Base-by-base conservation (phyloP, 2,113 vertebrate species). In the Cryptomyrus ogoouensis region DNA sequence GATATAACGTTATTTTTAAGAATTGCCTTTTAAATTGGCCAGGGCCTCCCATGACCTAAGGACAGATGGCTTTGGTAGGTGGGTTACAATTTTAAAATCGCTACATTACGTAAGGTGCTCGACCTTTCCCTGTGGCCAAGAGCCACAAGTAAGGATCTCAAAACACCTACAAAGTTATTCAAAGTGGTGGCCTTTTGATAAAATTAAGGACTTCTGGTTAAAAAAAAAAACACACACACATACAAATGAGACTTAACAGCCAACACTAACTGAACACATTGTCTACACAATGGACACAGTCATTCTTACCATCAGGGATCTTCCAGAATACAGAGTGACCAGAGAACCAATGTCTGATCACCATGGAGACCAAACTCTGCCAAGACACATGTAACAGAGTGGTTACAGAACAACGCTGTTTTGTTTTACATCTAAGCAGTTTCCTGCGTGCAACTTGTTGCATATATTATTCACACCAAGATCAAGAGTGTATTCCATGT, bases 361-460 rank as follows among this genome's bases (percentile, higher is more conserved):
- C 66, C 85, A 90, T 90, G 88, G 85, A 89, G 88, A 89, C 74
- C 58, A 86, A 24, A 31, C 35, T 52, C 80, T 24, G 31, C 66
- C 80, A 58, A 49, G 66, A 58, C 50, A 83, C 52, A 88, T 13
- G 77, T 49, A 87, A 91, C 88, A 83, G 74, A 87, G 56, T 42
- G 89, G 15, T 88, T 42, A 74, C 35, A 89, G n/a, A 66, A 89
- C n/a, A 83, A 35, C 35, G 24, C 31, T 15, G 50, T 83, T 27
- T 80, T 88, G 49, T 50, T 70, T 74, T 90, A 87, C 62, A 90
- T 90, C 84, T 86, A 87, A 77, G 85, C 89, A 27, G 62, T 47
- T 77, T 27, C 47, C 58, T 50, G 35, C 80, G 50, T 58, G 50
- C 77, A 46, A 83, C 21, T 50, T 56, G 88, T 35, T 83, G 46